Evolutionary conservation across 2,888 invertebrate genomes (phyloP), one percentile per base, ranked within the genome.

Genomic region (Acrobasis repandana): DNA sequence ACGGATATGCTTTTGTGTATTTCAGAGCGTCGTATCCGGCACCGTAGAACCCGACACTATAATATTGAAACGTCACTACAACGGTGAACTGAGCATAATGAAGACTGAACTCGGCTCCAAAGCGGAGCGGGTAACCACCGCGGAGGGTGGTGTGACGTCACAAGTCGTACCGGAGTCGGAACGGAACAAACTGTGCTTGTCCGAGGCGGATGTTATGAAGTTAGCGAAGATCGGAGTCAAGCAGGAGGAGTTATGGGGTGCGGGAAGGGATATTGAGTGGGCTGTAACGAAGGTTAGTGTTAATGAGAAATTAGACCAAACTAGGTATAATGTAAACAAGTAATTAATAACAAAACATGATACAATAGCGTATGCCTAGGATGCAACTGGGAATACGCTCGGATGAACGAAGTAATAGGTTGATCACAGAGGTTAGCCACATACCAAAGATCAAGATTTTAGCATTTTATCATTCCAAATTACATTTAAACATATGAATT

Each of bases 181-280:
- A 18, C 75, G 86, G 0, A 74, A 72, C 0, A 72, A 80, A 20
- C 75, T 93, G 15, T 95, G 95, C 73, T 72, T 96, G 33, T 83
- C 88, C 0, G 93, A 94, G 51, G 79, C 83, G 0, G 90, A 94
- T 62, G 92, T 93, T 20, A 63, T 95, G 6, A 80, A 81, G 64
- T 76, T 97, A 57, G 95, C 94, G 2, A 65, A 67, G 46, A 66
- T 86, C 0, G 90, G 86, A 10, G 76, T 94, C 1, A 70, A 86
- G 16, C 88, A 97, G 65, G 96, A 97, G 77, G 82, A 91, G 49
- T 77, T 93, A 16, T 96, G 95, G 88, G 95, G 95, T 0, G 93
- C 93, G 2, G 93, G 95, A 0, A 92, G 96, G 67, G 97, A 97
- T 76, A 94, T 97, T 60, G 97, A 97, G 83, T 97, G 97, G 96